A percentile compares a stretch with the other conserved stretches of the same genome.
phyloP scores from a whole-genome alignment of 1,140 invertebrate species.

The Rhagoletis pomonella region DNA sequence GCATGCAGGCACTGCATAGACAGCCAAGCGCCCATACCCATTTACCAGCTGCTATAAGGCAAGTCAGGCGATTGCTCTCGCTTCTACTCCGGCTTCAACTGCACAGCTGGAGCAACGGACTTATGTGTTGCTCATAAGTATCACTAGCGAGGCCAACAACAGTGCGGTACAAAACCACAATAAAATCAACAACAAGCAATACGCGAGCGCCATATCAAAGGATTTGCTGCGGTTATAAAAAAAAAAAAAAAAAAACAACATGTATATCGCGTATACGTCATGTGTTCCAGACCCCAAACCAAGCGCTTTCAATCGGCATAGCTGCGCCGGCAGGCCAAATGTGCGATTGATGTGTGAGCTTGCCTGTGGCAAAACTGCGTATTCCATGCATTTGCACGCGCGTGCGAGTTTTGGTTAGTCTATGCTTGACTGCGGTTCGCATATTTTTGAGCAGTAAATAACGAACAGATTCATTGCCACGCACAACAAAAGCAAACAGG shows the following conservation, averaged over 20 bases:
- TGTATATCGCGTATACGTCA: neutral
- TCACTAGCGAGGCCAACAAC: neutral
- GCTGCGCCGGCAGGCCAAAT: neutral
- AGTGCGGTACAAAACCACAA: neutral
- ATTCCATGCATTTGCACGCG: neutral
- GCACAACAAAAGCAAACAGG: neutral
- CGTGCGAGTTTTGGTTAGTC: neutral
- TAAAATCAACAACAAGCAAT: no score
- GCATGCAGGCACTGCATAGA: conserved; percentile 17
- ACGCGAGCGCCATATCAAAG: neutral
- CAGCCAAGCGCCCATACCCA: neutral
- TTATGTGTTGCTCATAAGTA: conserved; percentile 12
- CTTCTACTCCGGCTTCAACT: neutral
- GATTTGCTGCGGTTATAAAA: conserved; percentile 31
- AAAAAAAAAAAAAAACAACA: neutral
- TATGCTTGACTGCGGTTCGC: neutral
- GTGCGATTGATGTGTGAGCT: conserved; percentile 16
- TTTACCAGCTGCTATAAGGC: neutral
- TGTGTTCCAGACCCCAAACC: neutral
- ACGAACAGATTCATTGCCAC: neutral
- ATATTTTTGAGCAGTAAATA: conserved; percentile 35
- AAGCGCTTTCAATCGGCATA: neutral
- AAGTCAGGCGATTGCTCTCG: neutral
- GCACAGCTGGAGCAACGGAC: neutral
- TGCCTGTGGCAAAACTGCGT: neutral